Evolutionary conservation across 2,888 invertebrate genomes (phyloP).

Genomic region (Megaustenia siamemsis): DNA sequence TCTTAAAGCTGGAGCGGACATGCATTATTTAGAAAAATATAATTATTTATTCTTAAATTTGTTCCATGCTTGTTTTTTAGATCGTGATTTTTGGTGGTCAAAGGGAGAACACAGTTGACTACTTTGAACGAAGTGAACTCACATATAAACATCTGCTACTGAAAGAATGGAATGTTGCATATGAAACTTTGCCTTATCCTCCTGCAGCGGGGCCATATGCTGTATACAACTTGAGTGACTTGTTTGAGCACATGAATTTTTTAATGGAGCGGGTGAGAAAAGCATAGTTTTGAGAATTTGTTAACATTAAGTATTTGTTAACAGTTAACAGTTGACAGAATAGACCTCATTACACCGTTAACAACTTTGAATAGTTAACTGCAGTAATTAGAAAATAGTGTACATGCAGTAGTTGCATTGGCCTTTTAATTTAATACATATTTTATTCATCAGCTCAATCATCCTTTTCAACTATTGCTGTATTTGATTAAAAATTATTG

Average conservation of each 20-base stretch:
- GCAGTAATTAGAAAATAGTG: too few species aligned
- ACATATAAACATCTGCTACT: conserved; percentile 96
- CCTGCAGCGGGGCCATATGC: conserved; percentile 94
- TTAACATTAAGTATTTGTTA: too few species aligned
- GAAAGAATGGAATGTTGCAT: conserved; percentile 87
- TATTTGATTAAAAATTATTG: too few species aligned
- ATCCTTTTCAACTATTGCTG: too few species aligned
- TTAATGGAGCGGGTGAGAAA: conserved; percentile 83
- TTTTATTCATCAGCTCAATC: too few species aligned
- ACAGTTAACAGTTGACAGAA: too few species aligned
- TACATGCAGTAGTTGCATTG: too few species aligned
- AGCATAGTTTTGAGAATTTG: too few species aligned
- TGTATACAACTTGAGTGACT: conserved; percentile 90
- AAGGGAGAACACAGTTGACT: conserved; percentile 84
- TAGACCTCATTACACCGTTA: too few species aligned
- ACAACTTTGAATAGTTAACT: too few species aligned
- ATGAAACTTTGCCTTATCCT: conserved; percentile 95
- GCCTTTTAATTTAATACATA: too few species aligned
- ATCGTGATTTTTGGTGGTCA: conserved; percentile 91
- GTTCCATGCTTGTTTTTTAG: conserved; percentile 75
- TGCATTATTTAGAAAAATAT: neutral
- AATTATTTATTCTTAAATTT: neutral
- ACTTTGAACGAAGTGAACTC: conserved; percentile 93
- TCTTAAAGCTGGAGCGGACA: neutral
- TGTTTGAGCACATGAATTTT: conserved; percentile 90